Conservation (phyloP, 2,113 vertebrate genomes). For the Thermophis baileyi region DNA sequence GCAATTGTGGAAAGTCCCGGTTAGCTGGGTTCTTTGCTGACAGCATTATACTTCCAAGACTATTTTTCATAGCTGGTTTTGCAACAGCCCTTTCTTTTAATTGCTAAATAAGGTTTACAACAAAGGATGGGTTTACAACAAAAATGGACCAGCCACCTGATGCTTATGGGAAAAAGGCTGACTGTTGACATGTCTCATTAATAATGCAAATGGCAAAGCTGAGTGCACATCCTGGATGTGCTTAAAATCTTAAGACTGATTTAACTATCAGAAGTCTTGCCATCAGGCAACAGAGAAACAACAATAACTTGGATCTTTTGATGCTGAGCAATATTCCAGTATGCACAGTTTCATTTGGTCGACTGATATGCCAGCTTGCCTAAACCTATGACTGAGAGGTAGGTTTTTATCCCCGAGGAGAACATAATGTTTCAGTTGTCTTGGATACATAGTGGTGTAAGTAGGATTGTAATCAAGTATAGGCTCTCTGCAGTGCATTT, state of each 20-base stretch:
- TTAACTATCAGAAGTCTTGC: neutral
- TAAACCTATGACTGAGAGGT: slow-evolving; percentile 63
- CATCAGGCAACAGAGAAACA: neutral
- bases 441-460: slow-evolving; percentile 74
- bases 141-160: neutral
- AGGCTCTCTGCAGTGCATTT: slow-evolving; percentile 57
- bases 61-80: neutral
- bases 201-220: neutral
- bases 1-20: neutral
- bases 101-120: neutral
- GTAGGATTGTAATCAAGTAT: slow-evolving; percentile 75
- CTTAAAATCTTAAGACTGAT: neutral
- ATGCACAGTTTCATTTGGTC: slow-evolving; percentile 50
- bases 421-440: slow-evolving; percentile 76
- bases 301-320: slow-evolving; percentile 35
- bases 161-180: neutral
- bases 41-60: neutral
- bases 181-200: neutral
- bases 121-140: neutral
- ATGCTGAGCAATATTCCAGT: slow-evolving; percentile 62
- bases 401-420: slow-evolving; percentile 69
- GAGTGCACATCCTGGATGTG: too few relatives aligned
- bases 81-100: neutral
- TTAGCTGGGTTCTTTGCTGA: neutral
- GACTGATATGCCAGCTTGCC: slow-evolving; percentile 45